Conservation (phyloP, 2,888 invertebrate genomes). For the Acanthococcus lagerstroemiae region DNA sequence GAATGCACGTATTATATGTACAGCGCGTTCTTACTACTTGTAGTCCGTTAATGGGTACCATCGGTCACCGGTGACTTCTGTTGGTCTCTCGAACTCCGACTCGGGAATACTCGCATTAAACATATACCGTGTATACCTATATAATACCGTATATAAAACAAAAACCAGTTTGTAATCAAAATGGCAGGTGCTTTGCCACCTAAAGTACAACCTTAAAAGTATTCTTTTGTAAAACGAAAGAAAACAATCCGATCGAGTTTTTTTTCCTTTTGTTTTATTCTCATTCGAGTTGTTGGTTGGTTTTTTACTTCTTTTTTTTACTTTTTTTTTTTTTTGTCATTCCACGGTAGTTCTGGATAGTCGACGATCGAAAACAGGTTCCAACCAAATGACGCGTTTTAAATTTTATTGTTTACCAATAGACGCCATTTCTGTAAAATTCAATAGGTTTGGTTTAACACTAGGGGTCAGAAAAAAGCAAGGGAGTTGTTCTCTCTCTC, state of each 20-base stretch:
- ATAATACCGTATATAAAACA: constrained; percentile 3
- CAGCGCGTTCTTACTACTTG: neutral
- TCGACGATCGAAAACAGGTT: constrained; percentile 24
- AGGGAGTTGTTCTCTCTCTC: too few species aligned
- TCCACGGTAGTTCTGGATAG: constrained; percentile 19
- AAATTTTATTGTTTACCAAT: constrained; percentile 28
- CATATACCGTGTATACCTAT: neutral
- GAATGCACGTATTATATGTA: neutral
- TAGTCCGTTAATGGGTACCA: constrained; percentile 16
- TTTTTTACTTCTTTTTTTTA: constrained; percentile 15
- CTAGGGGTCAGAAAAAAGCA: too few species aligned
- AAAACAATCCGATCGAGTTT: constrained; percentile 27
- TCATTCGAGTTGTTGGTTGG: neutral
- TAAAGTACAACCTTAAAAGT: constrained; percentile 30
- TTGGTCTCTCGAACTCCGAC: neutral
- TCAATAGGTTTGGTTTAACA: too few species aligned
- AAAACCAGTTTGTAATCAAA: constrained; percentile 32
- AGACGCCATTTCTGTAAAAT: constrained; percentile 22
- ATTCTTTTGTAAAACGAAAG: constrained; percentile 28
- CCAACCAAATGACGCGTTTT: constrained; percentile 24
- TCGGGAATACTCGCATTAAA: neutral
- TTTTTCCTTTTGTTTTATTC: constrained; percentile 7
- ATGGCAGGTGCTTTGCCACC: constrained; percentile 35
- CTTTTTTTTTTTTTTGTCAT: constrained; percentile 13
- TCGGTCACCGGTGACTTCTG: constrained; percentile 23